Evolutionary conservation across 2,113 vertebrate species (phyloP).

Genomic region (Panthera leo): DNA sequence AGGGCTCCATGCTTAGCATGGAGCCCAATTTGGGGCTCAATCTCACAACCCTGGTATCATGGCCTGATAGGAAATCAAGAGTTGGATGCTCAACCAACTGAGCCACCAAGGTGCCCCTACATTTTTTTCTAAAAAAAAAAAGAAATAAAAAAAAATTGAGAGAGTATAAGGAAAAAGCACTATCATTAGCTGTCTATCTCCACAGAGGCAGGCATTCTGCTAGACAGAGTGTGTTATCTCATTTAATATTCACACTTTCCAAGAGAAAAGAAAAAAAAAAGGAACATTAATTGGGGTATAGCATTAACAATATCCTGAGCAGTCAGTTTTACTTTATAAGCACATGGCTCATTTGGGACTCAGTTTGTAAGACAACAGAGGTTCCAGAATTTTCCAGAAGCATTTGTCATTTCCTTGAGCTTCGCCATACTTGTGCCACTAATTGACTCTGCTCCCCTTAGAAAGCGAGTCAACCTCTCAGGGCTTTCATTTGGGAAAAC

Average conservation of each 20-base stretch:
- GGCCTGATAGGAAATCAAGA: too few relatives aligned
- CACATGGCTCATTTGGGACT: background rate
- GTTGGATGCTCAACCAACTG: too few relatives aligned
- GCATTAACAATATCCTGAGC: background rate
- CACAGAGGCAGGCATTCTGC: background rate
- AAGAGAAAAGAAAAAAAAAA: background rate
- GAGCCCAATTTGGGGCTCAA: too few relatives aligned
- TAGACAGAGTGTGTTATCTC: background rate
- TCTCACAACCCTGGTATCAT: too few relatives aligned
- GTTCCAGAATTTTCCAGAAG: constrained; percentile 26
- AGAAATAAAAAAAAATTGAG: background rate
- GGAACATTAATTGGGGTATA: background rate
- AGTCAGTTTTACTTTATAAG: background rate
- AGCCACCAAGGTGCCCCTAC: too few relatives aligned
- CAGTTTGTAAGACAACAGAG: background rate
- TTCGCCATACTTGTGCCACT: background rate
- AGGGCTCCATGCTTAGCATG: too few relatives aligned
- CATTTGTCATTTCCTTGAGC: background rate
- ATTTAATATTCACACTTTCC: background rate
- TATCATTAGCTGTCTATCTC: background rate
- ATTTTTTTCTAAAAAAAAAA: background rate
- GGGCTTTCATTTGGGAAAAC: background rate
- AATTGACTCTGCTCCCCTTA: background rate
- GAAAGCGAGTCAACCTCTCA: background rate
- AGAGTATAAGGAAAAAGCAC: background rate